A percentile compares a stretch with the other conserved stretches of the same genome.
Evolutionary conservation across 2,113 vertebrate genomes (phyloP).

Genomic region (Hippolais icterina): DNA sequence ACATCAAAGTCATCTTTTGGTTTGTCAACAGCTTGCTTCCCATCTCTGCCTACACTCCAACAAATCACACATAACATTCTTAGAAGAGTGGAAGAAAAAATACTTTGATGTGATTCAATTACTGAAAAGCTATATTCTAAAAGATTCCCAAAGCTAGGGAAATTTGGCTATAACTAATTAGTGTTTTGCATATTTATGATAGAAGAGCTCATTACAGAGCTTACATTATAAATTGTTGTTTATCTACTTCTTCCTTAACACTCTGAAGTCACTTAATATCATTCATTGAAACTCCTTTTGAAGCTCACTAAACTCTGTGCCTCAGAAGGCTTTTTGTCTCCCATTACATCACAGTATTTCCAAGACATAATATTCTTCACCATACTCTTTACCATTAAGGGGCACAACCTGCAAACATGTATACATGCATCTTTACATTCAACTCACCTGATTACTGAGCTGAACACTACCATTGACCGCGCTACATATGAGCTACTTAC

Average conservation of each 20-base stretch:
- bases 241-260: slow-evolving; percentile 14
- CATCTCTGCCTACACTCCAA: neutral
- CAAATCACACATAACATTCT: neutral
- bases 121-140: slow-evolving; percentile 13
- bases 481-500: neutral
- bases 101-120: slow-evolving; percentile 28
- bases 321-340: neutral
- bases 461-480: neutral
- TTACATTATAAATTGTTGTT: slow-evolving; percentile 20
- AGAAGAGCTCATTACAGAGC: slow-evolving; percentile 5
- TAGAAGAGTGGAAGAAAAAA: slow-evolving; percentile 1
- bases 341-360: neutral
- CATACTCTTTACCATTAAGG: neutral
- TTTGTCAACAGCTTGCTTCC: slow-evolving; percentile 9
- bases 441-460: neutral
- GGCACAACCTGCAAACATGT: neutral
- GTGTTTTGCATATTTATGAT: neutral
- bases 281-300: neutral
- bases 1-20: neutral
- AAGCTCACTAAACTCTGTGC: neutral
- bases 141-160: slow-evolving; percentile 1
- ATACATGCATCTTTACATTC: neutral
- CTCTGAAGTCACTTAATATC: neutral
- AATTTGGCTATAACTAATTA: slow-evolving; percentile 1
- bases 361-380: neutral